Evolutionary conservation across 2,888 invertebrate species (phyloP).

Genomic region (Tortrix viridana): DNA sequence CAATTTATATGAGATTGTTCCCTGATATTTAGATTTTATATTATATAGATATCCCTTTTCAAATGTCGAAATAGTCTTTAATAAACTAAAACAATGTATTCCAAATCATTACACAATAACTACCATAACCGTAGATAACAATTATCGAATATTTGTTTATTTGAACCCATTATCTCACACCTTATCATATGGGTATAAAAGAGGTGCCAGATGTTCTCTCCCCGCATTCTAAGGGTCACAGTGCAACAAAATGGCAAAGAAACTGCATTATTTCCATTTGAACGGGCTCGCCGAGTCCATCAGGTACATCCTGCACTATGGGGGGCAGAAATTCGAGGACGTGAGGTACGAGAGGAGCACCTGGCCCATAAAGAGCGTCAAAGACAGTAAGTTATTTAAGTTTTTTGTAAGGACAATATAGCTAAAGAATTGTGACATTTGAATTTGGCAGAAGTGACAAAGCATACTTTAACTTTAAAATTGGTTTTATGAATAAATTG

Average conservation of each 20-base stretch:
- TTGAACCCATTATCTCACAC: constrained; percentile 23
- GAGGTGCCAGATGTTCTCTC: neutral
- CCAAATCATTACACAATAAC: neutral
- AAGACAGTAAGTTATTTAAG: constrained; percentile 68
- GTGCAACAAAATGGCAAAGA: constrained; percentile 41
- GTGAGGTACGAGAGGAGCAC: constrained; percentile 52
- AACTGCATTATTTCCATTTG: constrained; percentile 40
- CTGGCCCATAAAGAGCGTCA: constrained; percentile 62
- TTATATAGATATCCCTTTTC: too few relatives aligned
- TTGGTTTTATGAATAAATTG: too few relatives aligned
- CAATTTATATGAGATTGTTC: too few relatives aligned
- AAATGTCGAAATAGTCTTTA: too few relatives aligned
- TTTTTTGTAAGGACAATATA: too few relatives aligned
- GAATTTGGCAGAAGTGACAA: too few relatives aligned
- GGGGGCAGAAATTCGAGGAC: constrained; percentile 68
- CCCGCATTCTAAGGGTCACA: constrained; percentile 26
- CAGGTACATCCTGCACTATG: constrained; percentile 65
- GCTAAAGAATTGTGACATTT: too few relatives aligned
- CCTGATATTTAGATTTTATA: too few relatives aligned
- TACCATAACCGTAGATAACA: neutral
- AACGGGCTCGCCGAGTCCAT: constrained; percentile 25
- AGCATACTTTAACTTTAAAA: too few relatives aligned
- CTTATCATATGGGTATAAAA: constrained; percentile 24
- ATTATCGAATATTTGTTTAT: neutral
- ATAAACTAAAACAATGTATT: neutral